Base-by-base conservation (phyloP, 2,888 invertebrate genomes). In the Heliconius aoede region DNA sequence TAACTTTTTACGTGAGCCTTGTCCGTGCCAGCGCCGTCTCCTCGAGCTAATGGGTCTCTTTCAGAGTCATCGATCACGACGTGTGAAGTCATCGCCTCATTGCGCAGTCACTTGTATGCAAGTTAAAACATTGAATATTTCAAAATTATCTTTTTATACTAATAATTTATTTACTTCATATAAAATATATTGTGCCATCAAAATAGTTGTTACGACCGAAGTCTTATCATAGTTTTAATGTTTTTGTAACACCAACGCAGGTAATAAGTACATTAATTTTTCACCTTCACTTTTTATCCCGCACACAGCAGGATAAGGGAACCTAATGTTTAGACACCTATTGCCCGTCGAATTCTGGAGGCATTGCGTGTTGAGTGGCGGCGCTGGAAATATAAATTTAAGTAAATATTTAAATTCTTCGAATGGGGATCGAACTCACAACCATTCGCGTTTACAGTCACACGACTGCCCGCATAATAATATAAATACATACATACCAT, bases 81-180 rank as follows among this genome's bases (percentile, higher is more conserved):
- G 77, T 77, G 77, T 80, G 80, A 78, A 74, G 72, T 80, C 80
- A 78, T 79, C 80, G 65, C 65, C 60, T 60, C 71, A 58, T 60
- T 74, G 75, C 60, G 61, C 67, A 74, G 55, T 62, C 71, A 69
- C 71, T 55, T 65, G 65, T 58, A 32, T 69, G 71, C 69, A n/a
- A 32, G 60, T 71, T 71, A 64, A 55, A 64, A 62, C 69, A 64
- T 61, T 51, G 3, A 32, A 30, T 55, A 62, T 60, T 77, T 64
- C n/a, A 24, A 46, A 64, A 46, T 51, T 26, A 68, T 28, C 51
- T 26, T 60, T 9, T 60, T 36, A 9, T 71, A 28, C 7, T 15
- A 32, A 5, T 30, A 11, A 60, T 18, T 21, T 71, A 36, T 40
- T 58, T 58, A 26, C 18, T n/a, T 18, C 40, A 64, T n/a, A 64